Conservation (phyloP, 2,113 vertebrate genomes). For the Burhinus bistriatus region DNA sequence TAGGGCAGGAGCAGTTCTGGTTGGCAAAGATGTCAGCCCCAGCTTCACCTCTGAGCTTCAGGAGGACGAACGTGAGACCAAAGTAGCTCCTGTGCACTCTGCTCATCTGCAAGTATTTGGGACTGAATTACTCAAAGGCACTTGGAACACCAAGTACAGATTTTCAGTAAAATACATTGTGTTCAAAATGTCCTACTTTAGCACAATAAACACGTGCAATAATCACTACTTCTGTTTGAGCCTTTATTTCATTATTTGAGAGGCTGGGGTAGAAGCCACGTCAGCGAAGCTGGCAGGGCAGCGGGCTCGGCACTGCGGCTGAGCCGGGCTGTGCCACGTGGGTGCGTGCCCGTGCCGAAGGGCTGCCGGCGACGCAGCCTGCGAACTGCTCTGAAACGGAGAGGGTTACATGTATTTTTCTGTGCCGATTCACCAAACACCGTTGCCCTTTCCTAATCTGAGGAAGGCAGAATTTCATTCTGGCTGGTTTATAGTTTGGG, state of each 20-base stretch:
- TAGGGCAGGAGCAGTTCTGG: background rate
- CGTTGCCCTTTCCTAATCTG: background rate
- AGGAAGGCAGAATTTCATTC: background rate
- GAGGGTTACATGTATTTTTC: background rate
- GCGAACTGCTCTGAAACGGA: background rate
- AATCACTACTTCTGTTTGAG: background rate
- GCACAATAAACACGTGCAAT: background rate
- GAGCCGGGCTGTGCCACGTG: no score
- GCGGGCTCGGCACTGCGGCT: background rate
- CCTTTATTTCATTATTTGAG: background rate
- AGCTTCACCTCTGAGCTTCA: background rate
- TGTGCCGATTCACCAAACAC: background rate
- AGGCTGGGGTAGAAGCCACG: background rate
- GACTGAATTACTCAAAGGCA: background rate
- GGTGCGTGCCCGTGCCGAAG: no score
- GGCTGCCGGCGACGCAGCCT: background rate
- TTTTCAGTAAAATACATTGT: background rate
- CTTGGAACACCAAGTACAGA: background rate
- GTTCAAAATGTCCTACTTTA: background rate
- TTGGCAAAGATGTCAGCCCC: background rate
- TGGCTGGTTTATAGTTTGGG: background rate
- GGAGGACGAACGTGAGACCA: background rate
- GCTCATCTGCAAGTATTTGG: background rate
- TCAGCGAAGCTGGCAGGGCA: background rate
- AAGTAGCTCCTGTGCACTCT: background rate